Evolutionary conservation across 1,140 invertebrate species (phyloP).

Genomic region (Drosophila nigromelanica): DNA sequence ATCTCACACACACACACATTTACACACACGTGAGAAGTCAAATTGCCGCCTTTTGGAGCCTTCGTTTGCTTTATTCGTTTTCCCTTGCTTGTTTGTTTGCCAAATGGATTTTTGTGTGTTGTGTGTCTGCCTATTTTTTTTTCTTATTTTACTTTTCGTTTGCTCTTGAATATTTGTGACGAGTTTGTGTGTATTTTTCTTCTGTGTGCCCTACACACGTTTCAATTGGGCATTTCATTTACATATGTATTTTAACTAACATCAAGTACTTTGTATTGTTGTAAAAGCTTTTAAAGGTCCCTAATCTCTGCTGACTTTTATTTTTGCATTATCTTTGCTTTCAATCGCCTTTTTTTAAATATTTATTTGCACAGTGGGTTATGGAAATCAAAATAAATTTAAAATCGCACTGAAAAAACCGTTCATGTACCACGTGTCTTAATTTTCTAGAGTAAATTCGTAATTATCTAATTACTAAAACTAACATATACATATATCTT

Average conservation of each 20-base stretch:
- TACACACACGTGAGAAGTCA: conserved; percentile 23
- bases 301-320: neutral
- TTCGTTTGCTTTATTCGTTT: conserved; percentile 22
- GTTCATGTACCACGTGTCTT: too few relatives aligned
- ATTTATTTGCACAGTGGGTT: conserved; percentile 13
- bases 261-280: neutral
- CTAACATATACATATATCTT: neutral
- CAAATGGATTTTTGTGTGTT: conserved; percentile 54
- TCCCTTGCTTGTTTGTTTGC: conserved; percentile 59
- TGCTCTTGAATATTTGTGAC: conserved; percentile 46
- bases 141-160: conserved; percentile 22
- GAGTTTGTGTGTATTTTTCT: neutral
- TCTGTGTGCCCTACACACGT: conserved; percentile 17
- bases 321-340: conserved; percentile 2
- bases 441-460: too few relatives aligned
- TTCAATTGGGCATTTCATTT: conserved; percentile 3
- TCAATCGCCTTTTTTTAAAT: neutral
- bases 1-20: neutral
- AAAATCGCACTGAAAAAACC: too few relatives aligned
- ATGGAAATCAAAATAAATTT: neutral
- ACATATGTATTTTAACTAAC: neutral
- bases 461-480: too few relatives aligned
- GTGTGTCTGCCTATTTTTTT: conserved; percentile 24
- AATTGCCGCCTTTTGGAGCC: conserved; percentile 63
- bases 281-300: neutral